Percentiles rank a stretch among this genome's conserved stretches.
These are phyloP conservation scores for Bellardia bayeri DNA, from an alignment of 2,888 invertebrate genomes.

Conservation along the genomic window DNA sequence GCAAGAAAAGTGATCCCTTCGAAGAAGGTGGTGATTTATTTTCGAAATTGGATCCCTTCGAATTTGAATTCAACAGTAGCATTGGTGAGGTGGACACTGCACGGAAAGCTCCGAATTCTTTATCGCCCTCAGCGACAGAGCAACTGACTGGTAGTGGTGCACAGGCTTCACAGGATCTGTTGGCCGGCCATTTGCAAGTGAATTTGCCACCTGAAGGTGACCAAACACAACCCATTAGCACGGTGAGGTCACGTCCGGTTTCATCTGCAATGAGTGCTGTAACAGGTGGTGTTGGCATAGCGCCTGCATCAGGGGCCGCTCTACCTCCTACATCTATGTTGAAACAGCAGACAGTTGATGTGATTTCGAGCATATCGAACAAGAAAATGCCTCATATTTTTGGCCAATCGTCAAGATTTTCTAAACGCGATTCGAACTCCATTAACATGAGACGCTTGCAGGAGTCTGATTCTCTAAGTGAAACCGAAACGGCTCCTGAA, in stretches of 20 bases:
- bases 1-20: constrained; percentile 88
- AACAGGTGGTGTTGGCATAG: constrained; percentile 13
- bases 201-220: constrained; percentile 87
- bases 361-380: constrained; percentile 84
- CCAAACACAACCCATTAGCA: constrained; percentile 67
- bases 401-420: constrained; percentile 83
- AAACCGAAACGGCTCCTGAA: constrained; percentile 84
- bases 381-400: constrained; percentile 84
- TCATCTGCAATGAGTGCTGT: constrained; percentile 54
- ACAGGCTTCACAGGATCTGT: constrained; percentile 81
- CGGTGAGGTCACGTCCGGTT: constrained; percentile 78
- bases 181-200: constrained; percentile 89
- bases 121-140: constrained; percentile 51
- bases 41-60: constrained; percentile 83
- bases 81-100: constrained; percentile 51
- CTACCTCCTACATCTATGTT: constrained; percentile 76
- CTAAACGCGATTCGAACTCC: constrained; percentile 83
- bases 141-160: constrained; percentile 15
- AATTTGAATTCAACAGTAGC: constrained; percentile 80
- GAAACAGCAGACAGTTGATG: constrained; percentile 84
- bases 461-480: constrained; percentile 84
- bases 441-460: constrained; percentile 84
- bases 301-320: not conserved
- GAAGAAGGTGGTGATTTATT: constrained; percentile 85
- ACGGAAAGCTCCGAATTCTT: constrained; percentile 41